A percentile compares a stretch with the other conserved stretches of the same genome.
Evolutionary conservation across 2,888 invertebrate genomes (phyloP).

Genomic region (Epinotia brunnichana): DNA sequence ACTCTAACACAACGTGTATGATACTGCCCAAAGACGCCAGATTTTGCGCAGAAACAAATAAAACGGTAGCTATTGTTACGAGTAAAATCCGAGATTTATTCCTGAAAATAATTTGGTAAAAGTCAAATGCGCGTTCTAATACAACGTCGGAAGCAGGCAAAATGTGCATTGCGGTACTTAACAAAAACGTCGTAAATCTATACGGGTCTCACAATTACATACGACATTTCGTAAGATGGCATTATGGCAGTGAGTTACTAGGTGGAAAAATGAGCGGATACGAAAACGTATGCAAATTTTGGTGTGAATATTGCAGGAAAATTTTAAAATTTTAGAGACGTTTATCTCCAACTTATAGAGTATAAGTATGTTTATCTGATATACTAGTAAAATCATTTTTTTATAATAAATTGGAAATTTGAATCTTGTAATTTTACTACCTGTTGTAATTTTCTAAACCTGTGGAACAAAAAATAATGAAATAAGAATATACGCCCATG

Average conservation of each 20-base stretch:
- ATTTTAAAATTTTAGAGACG: not conserved
- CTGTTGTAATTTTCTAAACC: too few species aligned
- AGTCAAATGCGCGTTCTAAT: not conserved
- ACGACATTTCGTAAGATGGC: not conserved
- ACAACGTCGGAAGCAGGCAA: not conserved
- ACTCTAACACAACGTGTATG: not conserved
- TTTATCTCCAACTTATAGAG: not conserved
- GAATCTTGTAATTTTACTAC: too few species aligned
- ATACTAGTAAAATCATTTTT: too few species aligned
- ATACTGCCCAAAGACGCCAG: not conserved
- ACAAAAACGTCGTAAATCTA: not conserved
- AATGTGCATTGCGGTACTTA: not conserved
- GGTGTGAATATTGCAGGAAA: not conserved
- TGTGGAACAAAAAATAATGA: too few species aligned
- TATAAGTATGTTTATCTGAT: too few species aligned
- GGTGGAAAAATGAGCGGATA: not conserved
- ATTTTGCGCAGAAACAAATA: too few species aligned
- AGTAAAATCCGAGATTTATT: not conserved
- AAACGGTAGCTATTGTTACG: too few species aligned
- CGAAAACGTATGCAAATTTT: not conserved
- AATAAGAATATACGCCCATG: too few species aligned
- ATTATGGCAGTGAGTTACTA: not conserved
- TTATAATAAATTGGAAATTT: too few species aligned
- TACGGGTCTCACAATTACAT: not conserved
- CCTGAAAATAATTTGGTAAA: not conserved